These are phyloP conservation scores for Muraenolepis orangiensis DNA, from an alignment of 2,797 vertebrate genomes.

Conservation along the genomic window DNA sequence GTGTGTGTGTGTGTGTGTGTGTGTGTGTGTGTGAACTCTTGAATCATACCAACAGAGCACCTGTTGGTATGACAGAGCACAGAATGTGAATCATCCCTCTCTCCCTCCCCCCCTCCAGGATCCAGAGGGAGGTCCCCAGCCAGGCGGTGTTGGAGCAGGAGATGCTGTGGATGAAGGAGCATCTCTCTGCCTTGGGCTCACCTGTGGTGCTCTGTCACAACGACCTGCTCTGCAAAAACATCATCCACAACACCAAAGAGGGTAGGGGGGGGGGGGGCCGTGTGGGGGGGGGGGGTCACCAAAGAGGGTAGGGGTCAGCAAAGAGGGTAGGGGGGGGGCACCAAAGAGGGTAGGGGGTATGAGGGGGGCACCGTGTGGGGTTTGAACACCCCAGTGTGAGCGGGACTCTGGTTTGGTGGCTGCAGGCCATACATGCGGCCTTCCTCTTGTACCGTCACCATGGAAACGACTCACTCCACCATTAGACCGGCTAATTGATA, in stretches of 20 bases:
- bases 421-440: background rate
- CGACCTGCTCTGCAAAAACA: conserved; percentile 96
- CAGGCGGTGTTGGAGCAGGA: conserved; percentile 84
- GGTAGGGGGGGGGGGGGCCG: conserved; percentile 65
- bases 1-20: too few relatives aligned
- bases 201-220: conserved; percentile 97
- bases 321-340: too few relatives aligned
- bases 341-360: too few relatives aligned
- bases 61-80: too few relatives aligned
- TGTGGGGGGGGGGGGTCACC: too few relatives aligned
- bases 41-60: background rate
- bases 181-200: conserved; percentile 86
- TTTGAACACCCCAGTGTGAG: too few relatives aligned
- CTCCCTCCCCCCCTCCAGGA: conserved; percentile 63
- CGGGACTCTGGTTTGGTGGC: too few relatives aligned
- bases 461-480: background rate
- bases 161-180: conserved; percentile 90
- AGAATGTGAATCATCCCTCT: too few relatives aligned
- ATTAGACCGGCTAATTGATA: background rate
- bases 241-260: conserved; percentile 85
- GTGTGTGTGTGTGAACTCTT: too few relatives aligned
- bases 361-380: too few relatives aligned
- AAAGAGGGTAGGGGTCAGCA: conserved; percentile 62
- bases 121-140: conserved; percentile 84
- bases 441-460: background rate